phyloP scores from a whole-genome alignment of 2,888 invertebrate species.

The Melieria omissa region DNA sequence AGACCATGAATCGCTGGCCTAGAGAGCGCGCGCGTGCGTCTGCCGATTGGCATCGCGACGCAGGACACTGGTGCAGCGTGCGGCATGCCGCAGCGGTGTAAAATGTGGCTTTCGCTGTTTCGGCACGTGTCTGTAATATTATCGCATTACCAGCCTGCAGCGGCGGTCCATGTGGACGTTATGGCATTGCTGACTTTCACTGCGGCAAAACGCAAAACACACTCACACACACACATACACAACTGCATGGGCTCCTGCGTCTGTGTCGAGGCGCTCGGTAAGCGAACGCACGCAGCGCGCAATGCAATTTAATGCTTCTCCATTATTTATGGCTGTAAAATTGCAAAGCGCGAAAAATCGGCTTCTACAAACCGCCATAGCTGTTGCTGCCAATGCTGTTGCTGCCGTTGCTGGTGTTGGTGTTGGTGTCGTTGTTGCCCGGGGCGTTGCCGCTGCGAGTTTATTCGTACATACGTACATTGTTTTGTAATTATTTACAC shows the following conservation, averaged over 20 bases:
- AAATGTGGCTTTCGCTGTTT: no score
- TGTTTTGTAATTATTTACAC: slow-evolving; percentile 6
- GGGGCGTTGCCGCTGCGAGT: background rate
- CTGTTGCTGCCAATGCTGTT: background rate
- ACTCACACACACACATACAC: background rate
- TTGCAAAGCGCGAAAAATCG: slow-evolving; percentile 45
- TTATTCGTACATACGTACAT: background rate
- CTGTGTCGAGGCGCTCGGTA: background rate
- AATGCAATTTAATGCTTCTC: slow-evolving; percentile 47
- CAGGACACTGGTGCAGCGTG: no score
- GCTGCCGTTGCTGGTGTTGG: background rate
- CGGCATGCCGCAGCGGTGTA: no score
- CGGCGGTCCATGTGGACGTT: no score
- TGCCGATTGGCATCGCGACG: no score
- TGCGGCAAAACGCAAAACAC: background rate
- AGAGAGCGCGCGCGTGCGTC: no score
- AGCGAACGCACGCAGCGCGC: background rate
- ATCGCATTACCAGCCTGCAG: no score
- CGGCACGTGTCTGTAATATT: no score
- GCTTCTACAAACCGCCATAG: slow-evolving; percentile 1
- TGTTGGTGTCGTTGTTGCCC: background rate
- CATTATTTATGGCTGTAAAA: slow-evolving; percentile 52
- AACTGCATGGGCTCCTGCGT: background rate
- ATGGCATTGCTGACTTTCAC: no score
- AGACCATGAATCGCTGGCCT: no score